phyloP scores from a whole-genome alignment of 2,888 invertebrate genomes.

The Nomada fabriciana region DNA sequence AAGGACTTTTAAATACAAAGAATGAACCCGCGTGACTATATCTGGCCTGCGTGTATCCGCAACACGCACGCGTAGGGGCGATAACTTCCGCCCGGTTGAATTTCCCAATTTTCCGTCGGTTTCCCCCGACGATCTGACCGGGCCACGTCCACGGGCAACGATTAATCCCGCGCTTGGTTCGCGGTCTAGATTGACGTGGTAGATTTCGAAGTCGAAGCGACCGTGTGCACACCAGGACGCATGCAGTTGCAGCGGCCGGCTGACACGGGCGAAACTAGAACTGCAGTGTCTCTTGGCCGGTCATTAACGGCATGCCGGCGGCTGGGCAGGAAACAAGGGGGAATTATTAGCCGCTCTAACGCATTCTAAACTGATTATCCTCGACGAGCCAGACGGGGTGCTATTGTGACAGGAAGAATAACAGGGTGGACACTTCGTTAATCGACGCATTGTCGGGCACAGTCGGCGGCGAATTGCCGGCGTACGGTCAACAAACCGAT shows the following conservation, averaged over 20 bases:
- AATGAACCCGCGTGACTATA: conserved; percentile 15
- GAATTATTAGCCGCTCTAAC: conserved; percentile 78
- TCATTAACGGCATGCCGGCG: conserved; percentile 66
- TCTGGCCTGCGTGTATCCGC: background rate
- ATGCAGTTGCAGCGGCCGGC: conserved; percentile 32
- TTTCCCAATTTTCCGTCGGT: conserved; percentile 4
- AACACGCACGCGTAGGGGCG: background rate
- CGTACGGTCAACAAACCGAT: conserved; percentile 71
- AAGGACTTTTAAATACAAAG: background rate
- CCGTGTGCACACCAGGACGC: conserved; percentile 9
- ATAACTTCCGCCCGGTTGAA: background rate
- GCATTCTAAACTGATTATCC: conserved; percentile 74
- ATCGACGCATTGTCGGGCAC: conserved; percentile 76
- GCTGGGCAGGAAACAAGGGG: conserved; percentile 71
- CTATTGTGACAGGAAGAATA: conserved; percentile 76
- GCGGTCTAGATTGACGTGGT: conserved; percentile 44
- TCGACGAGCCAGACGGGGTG: conserved; percentile 69
- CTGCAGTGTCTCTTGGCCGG: conserved; percentile 40
- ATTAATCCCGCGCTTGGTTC: conserved; percentile 4
- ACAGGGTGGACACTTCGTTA: conserved; percentile 75
- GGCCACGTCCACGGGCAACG: background rate
- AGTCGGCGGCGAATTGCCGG: conserved; percentile 52
- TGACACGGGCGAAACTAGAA: conserved; percentile 48
- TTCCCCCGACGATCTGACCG: background rate
- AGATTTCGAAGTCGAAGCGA: conserved; percentile 31